Conservation (phyloP, 2,888 invertebrate species). For the Lepidochrysops patricia region DNA sequence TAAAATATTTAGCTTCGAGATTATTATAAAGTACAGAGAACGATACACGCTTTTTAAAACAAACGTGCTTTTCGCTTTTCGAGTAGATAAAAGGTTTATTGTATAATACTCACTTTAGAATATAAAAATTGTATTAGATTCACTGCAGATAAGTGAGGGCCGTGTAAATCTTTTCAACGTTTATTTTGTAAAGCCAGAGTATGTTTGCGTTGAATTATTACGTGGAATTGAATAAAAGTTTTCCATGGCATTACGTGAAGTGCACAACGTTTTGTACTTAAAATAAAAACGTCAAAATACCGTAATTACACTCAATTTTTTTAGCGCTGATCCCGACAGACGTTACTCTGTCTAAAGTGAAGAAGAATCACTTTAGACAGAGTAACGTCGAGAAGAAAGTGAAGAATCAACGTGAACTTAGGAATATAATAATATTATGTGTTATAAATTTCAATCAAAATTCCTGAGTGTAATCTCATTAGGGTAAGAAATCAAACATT, state of each 20-base stretch:
- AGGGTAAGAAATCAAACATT: no score
- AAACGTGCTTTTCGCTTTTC: slow-evolving; percentile 16
- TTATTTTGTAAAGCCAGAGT: neutral
- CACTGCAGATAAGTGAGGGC: slow-evolving; percentile 17
- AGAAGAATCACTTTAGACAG: no score
- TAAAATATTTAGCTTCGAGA: slow-evolving; percentile 9
- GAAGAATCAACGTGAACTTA: no score
- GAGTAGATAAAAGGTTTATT: slow-evolving; percentile 19
- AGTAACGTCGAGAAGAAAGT: no score
- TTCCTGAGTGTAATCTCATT: no score
- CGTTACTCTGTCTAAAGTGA: no score
- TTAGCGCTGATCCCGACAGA: no score
- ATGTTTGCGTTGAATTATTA: neutral
- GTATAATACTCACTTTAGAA: neutral
- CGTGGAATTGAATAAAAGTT: neutral
- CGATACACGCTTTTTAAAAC: slow-evolving; percentile 17
- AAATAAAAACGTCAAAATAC: no score
- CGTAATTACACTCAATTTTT: no score
- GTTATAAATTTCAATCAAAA: no score
- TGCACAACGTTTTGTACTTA: neutral
- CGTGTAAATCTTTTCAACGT: slow-evolving; percentile 10
- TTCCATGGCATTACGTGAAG: neutral
- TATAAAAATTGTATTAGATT: slow-evolving; percentile 9
- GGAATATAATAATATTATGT: no score
- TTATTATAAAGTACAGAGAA: slow-evolving; percentile 9